Percentiles rank a stretch among this genome's conserved stretches.
These are phyloP conservation scores for Lutraria rhynchaena DNA, from an alignment of 1,140 invertebrate genomes.

Conservation along the genomic window DNA sequence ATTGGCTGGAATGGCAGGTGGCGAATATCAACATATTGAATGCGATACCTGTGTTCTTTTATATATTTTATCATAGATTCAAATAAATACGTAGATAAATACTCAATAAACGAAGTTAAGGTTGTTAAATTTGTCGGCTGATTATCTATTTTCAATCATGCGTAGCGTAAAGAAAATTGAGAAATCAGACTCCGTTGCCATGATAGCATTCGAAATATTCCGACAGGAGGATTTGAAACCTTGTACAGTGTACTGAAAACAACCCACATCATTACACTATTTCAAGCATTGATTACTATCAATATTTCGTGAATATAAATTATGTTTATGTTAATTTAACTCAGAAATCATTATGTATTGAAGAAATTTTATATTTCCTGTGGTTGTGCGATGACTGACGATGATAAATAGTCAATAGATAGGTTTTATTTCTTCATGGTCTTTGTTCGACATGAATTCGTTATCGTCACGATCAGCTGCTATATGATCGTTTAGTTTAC, in stretches of 20 bases:
- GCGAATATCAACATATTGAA: too few species aligned
- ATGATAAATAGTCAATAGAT: constrained; percentile 56
- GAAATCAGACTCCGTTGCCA: neutral
- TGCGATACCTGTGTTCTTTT: neutral
- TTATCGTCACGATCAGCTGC: constrained; percentile 25
- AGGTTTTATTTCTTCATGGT: constrained; percentile 33
- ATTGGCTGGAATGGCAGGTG: too few species aligned
- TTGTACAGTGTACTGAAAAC: too few species aligned
- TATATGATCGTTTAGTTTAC: constrained; percentile 6
- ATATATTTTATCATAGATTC: constrained; percentile 46
- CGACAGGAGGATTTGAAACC: too few species aligned
- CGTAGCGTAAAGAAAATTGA: neutral
- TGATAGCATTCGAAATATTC: too few species aligned
- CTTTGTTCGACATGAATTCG: constrained; percentile 29
- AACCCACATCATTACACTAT: too few species aligned
- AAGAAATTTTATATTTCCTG: constrained; percentile 58
- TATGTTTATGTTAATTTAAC: constrained; percentile 56
- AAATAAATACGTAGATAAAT: constrained; percentile 53
- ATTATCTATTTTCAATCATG: constrained; percentile 56
- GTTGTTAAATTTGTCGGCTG: constrained; percentile 3
- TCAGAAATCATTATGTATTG: constrained; percentile 50
- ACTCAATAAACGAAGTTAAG: constrained; percentile 35
- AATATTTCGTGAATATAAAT: constrained; percentile 51
- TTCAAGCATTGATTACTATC: constrained; percentile 35
- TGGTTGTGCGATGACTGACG: constrained; percentile 15